phyloP scores from a whole-genome alignment of 2,797 vertebrate species.

The Cryptoblepharus egeriae region DNA sequence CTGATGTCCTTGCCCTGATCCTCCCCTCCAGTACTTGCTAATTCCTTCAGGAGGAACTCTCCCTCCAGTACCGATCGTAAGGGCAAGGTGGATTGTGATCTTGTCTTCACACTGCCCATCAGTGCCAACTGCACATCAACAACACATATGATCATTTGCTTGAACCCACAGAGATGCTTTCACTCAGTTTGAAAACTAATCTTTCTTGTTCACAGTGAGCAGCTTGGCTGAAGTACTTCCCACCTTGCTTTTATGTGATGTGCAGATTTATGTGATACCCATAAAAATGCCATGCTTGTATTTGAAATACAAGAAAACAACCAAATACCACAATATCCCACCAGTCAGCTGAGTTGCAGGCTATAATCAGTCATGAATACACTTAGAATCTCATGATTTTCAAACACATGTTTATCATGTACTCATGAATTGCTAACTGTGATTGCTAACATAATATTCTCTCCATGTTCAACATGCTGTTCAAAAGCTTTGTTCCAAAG shows the following conservation, averaged over 20 bases:
- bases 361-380: slow-evolving; percentile 44
- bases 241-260: slow-evolving; percentile 23
- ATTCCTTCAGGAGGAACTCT: no score
- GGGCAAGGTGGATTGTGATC: neutral
- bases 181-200: neutral
- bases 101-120: neutral
- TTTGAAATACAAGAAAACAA: neutral
- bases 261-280: slow-evolving; percentile 19
- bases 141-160: neutral
- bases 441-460: slow-evolving; percentile 40
- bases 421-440: neutral
- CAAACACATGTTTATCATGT: no score
- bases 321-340: slow-evolving; percentile 4
- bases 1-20: no score
- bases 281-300: neutral
- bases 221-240: neutral
- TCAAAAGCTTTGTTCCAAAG: slow-evolving; percentile 32
- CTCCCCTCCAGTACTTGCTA: no score
- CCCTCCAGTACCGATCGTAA: no score
- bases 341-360: slow-evolving; percentile 16
- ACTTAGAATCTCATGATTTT: slow-evolving; percentile 35
- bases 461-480: slow-evolving; percentile 35
- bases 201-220: neutral
- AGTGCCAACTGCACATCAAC: no score
- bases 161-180: neutral